Conservation (phyloP, 2,797 vertebrate species). For the Sebastes taczanowskii region DNA sequence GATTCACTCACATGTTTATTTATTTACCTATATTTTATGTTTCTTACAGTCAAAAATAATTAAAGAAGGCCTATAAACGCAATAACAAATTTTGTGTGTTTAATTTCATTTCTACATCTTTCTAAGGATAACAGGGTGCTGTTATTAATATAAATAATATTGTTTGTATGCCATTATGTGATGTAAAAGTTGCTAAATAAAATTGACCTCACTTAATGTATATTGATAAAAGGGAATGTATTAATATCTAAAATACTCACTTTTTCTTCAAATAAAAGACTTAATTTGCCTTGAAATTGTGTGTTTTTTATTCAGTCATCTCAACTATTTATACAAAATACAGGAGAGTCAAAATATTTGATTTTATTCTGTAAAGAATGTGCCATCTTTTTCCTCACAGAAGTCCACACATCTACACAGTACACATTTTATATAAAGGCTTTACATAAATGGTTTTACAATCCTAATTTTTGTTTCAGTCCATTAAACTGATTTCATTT, state of each 20-base stretch:
- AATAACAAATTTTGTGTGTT: not conserved
- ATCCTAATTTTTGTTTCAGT: not conserved
- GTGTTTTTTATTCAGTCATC: not conserved
- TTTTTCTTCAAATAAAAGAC: slow-evolving; percentile 32
- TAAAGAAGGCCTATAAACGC: not conserved
- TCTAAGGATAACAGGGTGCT: not conserved
- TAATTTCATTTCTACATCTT: not conserved
- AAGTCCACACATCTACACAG: not conserved
- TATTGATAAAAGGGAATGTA: not conserved
- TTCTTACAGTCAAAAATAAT: not conserved
- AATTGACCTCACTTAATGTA: not conserved
- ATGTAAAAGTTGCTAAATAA: not conserved
- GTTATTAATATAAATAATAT: not conserved
- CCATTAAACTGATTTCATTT: not conserved
- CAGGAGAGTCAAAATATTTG: not conserved
- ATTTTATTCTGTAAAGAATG: not conserved
- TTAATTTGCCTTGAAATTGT: not conserved
- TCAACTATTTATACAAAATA: not conserved
- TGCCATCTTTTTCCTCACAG: too few relatives aligned
- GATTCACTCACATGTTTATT: not conserved
- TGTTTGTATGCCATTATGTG: not conserved
- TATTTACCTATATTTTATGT: not conserved
- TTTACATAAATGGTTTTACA: not conserved
- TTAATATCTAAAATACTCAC: not conserved
- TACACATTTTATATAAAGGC: not conserved